Conservation (phyloP, 2,113 vertebrate species). For the Sylvia atricapilla region DNA sequence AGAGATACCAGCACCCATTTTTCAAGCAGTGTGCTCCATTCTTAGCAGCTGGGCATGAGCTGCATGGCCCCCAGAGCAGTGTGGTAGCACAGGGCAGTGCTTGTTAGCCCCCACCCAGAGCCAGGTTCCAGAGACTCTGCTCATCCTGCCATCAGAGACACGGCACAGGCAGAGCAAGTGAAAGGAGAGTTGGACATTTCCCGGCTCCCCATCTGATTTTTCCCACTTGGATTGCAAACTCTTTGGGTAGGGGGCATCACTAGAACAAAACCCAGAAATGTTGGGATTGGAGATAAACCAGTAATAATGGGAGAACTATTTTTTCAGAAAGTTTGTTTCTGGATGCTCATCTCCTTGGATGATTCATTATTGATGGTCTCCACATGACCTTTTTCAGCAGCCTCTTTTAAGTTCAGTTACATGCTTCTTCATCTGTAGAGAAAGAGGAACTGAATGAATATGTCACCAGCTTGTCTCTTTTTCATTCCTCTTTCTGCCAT, state of each 20-base stretch:
- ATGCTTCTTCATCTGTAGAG: neutral
- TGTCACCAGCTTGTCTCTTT: neutral
- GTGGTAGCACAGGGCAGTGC: neutral
- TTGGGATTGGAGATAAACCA: neutral
- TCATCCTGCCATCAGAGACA: neutral
- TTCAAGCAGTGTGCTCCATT: neutral
- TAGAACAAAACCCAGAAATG: neutral
- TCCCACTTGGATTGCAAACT: neutral
- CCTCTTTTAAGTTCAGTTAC: neutral
- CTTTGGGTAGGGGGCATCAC: neutral
- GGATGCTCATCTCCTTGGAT: neutral
- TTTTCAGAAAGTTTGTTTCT: neutral
- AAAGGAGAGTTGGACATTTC: neutral
- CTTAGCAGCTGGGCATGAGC: neutral
- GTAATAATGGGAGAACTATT: neutral
- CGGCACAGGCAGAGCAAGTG: neutral
- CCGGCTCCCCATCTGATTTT: neutral
- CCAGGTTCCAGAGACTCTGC: neutral
- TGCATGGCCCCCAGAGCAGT: neutral
- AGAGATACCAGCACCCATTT: neutral
- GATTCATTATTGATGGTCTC: neutral
- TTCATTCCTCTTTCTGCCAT: neutral
- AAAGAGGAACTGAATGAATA: constrained; percentile 40
- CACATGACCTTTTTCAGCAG: neutral
- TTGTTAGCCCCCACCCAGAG: rapidly evolving